Evolutionary conservation across 1,140 invertebrate genomes (phyloP).

Genomic region (Phocides pigmalion): DNA sequence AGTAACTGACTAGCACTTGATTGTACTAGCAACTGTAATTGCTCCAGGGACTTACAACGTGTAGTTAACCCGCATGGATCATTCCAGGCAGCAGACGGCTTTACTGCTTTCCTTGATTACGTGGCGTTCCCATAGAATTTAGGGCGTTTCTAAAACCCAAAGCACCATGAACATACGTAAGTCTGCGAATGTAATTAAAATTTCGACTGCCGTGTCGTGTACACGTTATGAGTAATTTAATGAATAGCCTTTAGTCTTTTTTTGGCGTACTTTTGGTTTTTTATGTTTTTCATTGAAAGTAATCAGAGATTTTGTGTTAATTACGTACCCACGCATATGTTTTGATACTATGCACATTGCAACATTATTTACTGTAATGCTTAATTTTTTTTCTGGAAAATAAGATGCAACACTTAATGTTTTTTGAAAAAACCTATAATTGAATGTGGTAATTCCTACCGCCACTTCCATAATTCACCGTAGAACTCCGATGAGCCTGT

Average conservation of each 20-base stretch:
- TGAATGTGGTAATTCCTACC: too few species aligned
- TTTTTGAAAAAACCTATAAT: too few species aligned
- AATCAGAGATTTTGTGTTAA: not conserved
- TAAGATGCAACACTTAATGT: too few species aligned
- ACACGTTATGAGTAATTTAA: not conserved
- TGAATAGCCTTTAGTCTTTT: not conserved
- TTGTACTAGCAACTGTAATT: not conserved
- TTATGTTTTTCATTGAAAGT: too few species aligned
- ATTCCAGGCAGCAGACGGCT: conserved; percentile 2
- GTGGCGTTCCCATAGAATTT: conserved; percentile 14
- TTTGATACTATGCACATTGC: too few species aligned
- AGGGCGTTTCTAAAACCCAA: conserved; percentile 2
- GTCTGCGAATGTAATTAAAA: conserved; percentile 22
- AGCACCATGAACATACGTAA: not conserved
- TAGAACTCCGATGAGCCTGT: too few species aligned
- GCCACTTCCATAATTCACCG: too few species aligned
- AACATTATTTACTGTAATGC: too few species aligned
- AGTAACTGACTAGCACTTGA: not conserved
- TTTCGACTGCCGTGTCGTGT: not conserved
- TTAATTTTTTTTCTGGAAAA: too few species aligned
- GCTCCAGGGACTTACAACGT: not conserved
- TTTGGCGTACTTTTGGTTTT: not conserved
- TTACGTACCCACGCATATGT: too few species aligned
- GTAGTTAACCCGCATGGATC: not conserved
- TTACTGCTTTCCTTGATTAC: conserved; percentile 19